Evolutionary conservation across 2,113 vertebrate species (phyloP).

Genomic region (Psephotus haematonotus): DNA sequence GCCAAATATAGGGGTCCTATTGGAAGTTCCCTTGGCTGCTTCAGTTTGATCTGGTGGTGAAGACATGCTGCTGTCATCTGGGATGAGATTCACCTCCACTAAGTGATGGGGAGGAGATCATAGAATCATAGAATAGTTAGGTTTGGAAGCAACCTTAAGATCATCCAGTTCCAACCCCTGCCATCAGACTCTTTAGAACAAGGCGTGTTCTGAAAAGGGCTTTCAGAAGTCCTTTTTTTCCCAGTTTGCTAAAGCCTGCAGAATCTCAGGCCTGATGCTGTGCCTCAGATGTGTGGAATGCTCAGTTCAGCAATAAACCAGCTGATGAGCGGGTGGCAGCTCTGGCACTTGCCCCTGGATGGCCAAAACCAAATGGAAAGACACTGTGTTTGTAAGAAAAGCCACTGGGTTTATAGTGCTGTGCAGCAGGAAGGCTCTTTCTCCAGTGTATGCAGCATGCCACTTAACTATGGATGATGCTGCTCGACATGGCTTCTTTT

Average conservation of each 20-base stretch:
- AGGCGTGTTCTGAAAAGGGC: not conserved
- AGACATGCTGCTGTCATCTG: not conserved
- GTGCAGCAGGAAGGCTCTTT: not conserved
- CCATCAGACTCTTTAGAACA: not conserved
- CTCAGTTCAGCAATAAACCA: not conserved
- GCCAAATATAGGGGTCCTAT: not conserved
- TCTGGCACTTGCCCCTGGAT: not conserved
- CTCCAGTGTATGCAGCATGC: not conserved
- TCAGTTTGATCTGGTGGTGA: not conserved
- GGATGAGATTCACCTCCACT: not conserved
- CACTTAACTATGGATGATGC: accelerated
- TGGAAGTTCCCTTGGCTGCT: not conserved
- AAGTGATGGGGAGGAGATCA: not conserved
- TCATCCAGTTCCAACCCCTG: not conserved
- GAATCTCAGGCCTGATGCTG: not conserved
- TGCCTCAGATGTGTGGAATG: not conserved
- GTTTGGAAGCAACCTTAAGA: not conserved
- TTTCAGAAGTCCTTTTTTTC: not conserved
- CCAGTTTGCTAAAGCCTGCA: not conserved
- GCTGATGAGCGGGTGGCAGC: not conserved
- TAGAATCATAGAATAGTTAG: not conserved
- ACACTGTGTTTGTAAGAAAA: not conserved
- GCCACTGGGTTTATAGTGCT: accelerated
- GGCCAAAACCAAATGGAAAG: not conserved
- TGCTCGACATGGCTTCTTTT: not conserved